These are phyloP conservation scores for Periophthalmodon schlosseri DNA, from an alignment of 2,113 vertebrate species.

Conservation along the genomic window DNA sequence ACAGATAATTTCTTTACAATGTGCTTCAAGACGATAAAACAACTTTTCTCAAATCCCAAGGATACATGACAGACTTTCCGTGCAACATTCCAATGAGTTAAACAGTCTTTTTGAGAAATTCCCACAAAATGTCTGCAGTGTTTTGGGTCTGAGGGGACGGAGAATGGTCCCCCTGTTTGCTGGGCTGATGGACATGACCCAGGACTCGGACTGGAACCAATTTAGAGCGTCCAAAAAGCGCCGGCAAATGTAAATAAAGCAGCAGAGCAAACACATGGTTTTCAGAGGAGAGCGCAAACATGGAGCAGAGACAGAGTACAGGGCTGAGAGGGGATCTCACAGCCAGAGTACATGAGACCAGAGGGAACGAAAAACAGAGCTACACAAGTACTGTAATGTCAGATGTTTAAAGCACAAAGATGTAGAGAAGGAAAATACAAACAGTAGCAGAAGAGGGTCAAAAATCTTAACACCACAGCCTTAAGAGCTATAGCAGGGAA, in stretches of 20 bases:
- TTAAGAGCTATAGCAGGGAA: background rate
- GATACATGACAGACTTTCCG: constrained; percentile 6
- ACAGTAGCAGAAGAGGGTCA: background rate
- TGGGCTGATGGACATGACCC: constrained; percentile 76
- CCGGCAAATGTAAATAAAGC: constrained; percentile 78
- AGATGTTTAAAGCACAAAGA: background rate
- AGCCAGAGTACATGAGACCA: constrained; percentile 42
- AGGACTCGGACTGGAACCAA: constrained; percentile 79
- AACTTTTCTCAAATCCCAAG: background rate
- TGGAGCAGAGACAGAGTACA: constrained; percentile 52
- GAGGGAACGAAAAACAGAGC: constrained; percentile 61
- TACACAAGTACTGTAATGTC: background rate
- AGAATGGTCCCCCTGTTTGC: constrained; percentile 70
- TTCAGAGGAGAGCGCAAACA: constrained; percentile 68
- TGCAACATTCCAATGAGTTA: constrained; percentile 34
- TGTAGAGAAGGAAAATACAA: background rate
- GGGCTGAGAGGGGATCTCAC: constrained; percentile 54
- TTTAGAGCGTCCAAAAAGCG: constrained; percentile 76
- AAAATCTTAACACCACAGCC: background rate
- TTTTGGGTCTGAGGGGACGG: constrained; percentile 38
- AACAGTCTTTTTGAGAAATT: constrained; percentile 51
- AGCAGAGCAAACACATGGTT: constrained; percentile 76
- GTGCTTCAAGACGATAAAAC: background rate
- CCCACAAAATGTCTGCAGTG: constrained; percentile 72
- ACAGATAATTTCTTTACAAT: constrained; percentile 36